phyloP scores from a whole-genome alignment of 2,113 vertebrate species.

The Zeus faber region DNA sequence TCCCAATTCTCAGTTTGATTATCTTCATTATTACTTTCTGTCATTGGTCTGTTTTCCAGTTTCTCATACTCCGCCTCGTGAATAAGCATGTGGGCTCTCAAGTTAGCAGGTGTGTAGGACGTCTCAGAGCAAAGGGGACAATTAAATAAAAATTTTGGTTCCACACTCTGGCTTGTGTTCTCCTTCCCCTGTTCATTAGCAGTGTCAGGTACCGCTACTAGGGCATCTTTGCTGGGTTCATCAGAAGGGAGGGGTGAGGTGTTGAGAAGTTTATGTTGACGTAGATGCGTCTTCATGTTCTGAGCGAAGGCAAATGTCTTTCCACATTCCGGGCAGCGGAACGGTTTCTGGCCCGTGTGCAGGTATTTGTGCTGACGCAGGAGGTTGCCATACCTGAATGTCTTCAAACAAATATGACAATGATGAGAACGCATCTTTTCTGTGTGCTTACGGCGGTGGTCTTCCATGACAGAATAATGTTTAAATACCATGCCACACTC shows the following conservation, averaged over 20 bases:
- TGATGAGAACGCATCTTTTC: conserved; percentile 62
- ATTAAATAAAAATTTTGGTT: conserved; percentile 49
- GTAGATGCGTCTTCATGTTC: conserved; percentile 77
- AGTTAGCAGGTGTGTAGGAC: conserved; percentile 50
- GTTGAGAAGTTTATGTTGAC: conserved; percentile 63
- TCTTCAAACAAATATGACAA: conserved; percentile 78
- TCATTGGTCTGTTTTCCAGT: conserved; percentile 35
- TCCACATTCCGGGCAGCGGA: conserved; percentile 67
- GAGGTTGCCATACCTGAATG: conserved; percentile 82
- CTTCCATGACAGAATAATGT: conserved; percentile 84
- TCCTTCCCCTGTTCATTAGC: conserved; percentile 49
- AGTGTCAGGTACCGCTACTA: conserved; percentile 21
- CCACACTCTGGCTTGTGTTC: conserved; percentile 48
- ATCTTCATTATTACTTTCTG: too few relatives aligned
- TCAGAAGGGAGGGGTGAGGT: conserved; percentile 16
- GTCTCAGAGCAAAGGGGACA: conserved; percentile 72
- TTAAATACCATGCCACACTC: conserved; percentile 86
- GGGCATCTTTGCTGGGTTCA: conserved; percentile 32
- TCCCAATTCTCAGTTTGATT: conserved; percentile 47
- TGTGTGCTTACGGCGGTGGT: conserved; percentile 81
- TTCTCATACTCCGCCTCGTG: conserved; percentile 71
- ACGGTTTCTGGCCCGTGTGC: conserved; percentile 80
- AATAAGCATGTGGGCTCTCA: conserved; percentile 73
- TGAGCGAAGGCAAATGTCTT: conserved; percentile 75
- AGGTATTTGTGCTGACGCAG: conserved; percentile 83